These are phyloP conservation scores for Drosophila meridionalis DNA, from an alignment of 2,888 invertebrate species.

Conservation along the genomic window DNA sequence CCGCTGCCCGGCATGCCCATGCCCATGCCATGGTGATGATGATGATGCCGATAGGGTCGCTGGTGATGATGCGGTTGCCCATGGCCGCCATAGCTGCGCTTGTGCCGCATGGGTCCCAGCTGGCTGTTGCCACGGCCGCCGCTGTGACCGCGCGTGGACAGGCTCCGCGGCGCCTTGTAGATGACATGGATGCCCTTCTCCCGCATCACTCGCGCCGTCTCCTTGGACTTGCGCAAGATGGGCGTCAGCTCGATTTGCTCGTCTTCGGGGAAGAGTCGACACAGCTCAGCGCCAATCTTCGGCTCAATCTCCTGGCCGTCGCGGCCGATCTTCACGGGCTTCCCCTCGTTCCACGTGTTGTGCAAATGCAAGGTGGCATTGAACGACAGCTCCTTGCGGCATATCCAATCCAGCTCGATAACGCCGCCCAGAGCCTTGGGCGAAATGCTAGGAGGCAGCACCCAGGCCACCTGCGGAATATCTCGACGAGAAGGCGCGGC, in stretches of 20 bases:
- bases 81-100: slow-evolving; percentile 78
- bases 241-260: slow-evolving; percentile 95
- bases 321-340: slow-evolving; percentile 99
- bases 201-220: slow-evolving; percentile 89
- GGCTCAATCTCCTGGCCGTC: slow-evolving; percentile 99
- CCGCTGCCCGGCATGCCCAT: slow-evolving; percentile 69
- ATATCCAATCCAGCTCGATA: slow-evolving; percentile 98
- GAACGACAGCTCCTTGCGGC: slow-evolving; percentile 96
- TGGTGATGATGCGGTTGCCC: slow-evolving; percentile 85
- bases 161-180: slow-evolving; percentile 86
- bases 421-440: slow-evolving; percentile 97
- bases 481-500: slow-evolving; percentile 95
- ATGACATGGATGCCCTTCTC: slow-evolving; percentile 84
- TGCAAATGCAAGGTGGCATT: slow-evolving; percentile 96
- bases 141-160: slow-evolving; percentile 83
- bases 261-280: slow-evolving; percentile 95
- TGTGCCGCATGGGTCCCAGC: slow-evolving; percentile 69
- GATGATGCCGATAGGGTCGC: slow-evolving; percentile 86
- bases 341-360: slow-evolving; percentile 99
- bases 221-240: slow-evolving; percentile 93
- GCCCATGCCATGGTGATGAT: slow-evolving; percentile 81
- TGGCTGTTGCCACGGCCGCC: slow-evolving; percentile 80
- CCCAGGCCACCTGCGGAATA: slow-evolving; percentile 96
- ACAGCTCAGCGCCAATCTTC: slow-evolving; percentile 96
- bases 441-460: slow-evolving; percentile 95